Evolutionary conservation across 2,113 vertebrate species (phyloP).

Genomic region (Pseudorasbora parva): DNA sequence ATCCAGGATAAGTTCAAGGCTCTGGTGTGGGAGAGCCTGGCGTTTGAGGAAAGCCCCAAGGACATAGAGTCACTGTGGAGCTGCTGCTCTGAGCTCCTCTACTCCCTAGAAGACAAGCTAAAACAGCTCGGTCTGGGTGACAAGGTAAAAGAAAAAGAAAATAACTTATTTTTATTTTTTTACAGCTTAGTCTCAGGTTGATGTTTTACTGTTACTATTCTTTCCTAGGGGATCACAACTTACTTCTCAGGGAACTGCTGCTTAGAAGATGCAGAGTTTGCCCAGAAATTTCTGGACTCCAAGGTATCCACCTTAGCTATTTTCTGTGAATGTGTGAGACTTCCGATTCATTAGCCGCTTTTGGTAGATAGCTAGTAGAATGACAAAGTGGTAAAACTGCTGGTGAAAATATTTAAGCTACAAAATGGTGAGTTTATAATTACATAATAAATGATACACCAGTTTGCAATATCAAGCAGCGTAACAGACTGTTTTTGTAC

Average conservation of each 20-base stretch:
- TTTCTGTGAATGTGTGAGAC: too few species aligned
- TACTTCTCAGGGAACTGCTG: slow-evolving; percentile 90
- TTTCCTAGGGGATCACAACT: slow-evolving; percentile 83
- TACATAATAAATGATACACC: too few species aligned
- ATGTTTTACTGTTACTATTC: not conserved
- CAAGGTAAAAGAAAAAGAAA: slow-evolving; percentile 71
- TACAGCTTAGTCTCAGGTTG: not conserved
- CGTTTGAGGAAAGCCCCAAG: slow-evolving; percentile 75
- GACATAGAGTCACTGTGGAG: slow-evolving; percentile 83
- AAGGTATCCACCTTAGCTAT: slow-evolving; percentile 71
- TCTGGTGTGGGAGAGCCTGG: slow-evolving; percentile 82
- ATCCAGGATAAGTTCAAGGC: slow-evolving; percentile 86
- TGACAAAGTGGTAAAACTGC: too few species aligned
- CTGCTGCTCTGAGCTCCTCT: slow-evolving; percentile 79
- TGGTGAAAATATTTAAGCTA: too few species aligned
- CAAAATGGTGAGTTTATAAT: too few species aligned
- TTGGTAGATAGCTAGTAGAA: too few species aligned
- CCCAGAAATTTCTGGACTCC: slow-evolving; percentile 88
- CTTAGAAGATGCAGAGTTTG: slow-evolving; percentile 86
- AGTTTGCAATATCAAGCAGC: too few species aligned
- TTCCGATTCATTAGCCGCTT: not conserved
- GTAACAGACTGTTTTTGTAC: too few species aligned
- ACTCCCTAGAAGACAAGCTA: slow-evolving; percentile 82
- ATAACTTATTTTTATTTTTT: too few species aligned
- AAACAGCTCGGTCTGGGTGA: slow-evolving; percentile 86